Percentiles rank a stretch among this genome's conserved stretches.
These are phyloP conservation scores for Microcebus ravelobensis DNA, from an alignment of 2,113 vertebrate species.

Conservation along the genomic window DNA sequence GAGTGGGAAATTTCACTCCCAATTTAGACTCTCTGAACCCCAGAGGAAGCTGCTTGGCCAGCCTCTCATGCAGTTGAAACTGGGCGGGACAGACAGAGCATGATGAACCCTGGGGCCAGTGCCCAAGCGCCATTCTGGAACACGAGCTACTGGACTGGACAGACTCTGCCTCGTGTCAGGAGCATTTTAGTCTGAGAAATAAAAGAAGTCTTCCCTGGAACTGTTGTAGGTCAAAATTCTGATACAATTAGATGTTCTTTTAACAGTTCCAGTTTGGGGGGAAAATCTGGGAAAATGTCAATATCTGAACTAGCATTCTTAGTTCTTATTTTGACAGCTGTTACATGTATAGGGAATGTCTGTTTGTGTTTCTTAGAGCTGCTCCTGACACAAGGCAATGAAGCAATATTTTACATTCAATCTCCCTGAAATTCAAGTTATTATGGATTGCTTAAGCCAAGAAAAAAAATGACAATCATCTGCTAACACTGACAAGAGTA, in stretches of 20 bases:
- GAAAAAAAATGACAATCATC: neutral
- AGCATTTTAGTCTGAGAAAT: slow-evolving; percentile 52
- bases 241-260: slow-evolving; percentile 23
- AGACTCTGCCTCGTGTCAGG: slow-evolving; percentile 18
- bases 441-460: neutral
- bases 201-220: slow-evolving; percentile 44
- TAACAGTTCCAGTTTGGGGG: neutral
- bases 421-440: neutral
- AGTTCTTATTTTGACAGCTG: slow-evolving; percentile 23
- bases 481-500: neutral
- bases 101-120: neutral
- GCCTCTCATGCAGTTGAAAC: neutral
- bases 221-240: neutral
- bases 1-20: slow-evolving; percentile 61
- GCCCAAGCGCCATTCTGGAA: neutral
- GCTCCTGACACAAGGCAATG: neutral
- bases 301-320: slow-evolving; percentile 2
- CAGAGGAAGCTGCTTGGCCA: slow-evolving; percentile 36
- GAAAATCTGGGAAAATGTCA: neutral
- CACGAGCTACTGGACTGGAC: neutral
- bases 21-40: slow-evolving; percentile 58
- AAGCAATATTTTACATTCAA: neutral
- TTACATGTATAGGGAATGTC: neutral
- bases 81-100: neutral
- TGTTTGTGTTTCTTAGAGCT: slow-evolving; percentile 2